Evolutionary conservation across 2,888 invertebrate genomes (phyloP).

Genomic region (Eupithecia subumbrata): DNA sequence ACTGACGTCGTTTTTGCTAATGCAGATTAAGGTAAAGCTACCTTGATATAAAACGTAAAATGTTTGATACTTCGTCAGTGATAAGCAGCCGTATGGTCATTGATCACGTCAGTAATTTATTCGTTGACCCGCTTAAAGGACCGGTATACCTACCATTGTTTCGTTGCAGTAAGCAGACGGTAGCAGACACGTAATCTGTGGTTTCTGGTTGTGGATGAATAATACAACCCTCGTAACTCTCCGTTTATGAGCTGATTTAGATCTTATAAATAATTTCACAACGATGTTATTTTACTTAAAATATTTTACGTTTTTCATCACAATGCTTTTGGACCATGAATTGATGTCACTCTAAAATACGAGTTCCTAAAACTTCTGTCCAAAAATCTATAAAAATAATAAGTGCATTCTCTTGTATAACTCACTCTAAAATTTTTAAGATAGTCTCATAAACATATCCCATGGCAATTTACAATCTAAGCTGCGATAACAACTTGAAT

Average conservation of each 20-base stretch:
- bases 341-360: not conserved
- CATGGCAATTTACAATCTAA: not conserved
- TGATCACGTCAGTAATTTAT: conserved; percentile 59
- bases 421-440: not conserved
- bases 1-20: not conserved
- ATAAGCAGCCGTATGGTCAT: conserved; percentile 44
- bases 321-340: not conserved
- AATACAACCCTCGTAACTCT: conserved; percentile 59
- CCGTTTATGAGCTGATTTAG: conserved; percentile 58
- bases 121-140: conserved; percentile 53
- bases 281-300: not conserved
- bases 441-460: not conserved
- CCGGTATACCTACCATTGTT: conserved; percentile 61
- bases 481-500: not conserved
- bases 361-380: not conserved
- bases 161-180: conserved; percentile 41
- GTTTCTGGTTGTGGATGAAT: conserved; percentile 60
- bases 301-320: not conserved
- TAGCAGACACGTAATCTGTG: conserved; percentile 23
- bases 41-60: not conserved
- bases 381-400: not conserved
- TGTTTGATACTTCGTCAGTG: conserved; percentile 29
- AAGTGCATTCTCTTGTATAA: not conserved
- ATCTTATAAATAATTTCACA: conserved; percentile 53
- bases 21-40: not conserved